Conservation (phyloP, 2,888 invertebrate species). For the Dolomedes plantarius region DNA sequence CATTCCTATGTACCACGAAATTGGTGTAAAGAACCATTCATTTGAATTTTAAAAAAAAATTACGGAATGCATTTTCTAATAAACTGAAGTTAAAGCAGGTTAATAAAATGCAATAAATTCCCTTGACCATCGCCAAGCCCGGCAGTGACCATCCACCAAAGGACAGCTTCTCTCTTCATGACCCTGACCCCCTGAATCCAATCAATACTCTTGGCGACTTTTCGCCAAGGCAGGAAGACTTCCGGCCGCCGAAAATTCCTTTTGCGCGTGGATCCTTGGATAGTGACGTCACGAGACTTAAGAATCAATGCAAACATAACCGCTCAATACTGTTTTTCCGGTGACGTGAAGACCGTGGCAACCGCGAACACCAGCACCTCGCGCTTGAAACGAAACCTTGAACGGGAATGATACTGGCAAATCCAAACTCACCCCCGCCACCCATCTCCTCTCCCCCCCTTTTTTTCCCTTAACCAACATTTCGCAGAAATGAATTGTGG, state of each 20-base stretch:
- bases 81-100: too few species aligned
- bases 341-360: not conserved
- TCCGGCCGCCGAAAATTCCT: not conserved
- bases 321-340: not conserved
- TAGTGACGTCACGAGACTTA: not conserved
- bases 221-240: not conserved
- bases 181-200: not conserved
- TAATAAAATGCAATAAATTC: too few species aligned
- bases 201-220: not conserved
- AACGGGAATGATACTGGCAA: not conserved
- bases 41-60: too few species aligned
- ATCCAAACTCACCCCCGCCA: not conserved
- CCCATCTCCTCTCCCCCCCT: not conserved
- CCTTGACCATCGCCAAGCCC: too few species aligned
- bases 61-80: too few species aligned
- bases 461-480: not conserved
- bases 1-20: too few species aligned
- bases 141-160: not conserved
- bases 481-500: not conserved
- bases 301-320: not conserved
- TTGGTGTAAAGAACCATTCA: too few species aligned
- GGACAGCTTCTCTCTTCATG: not conserved
- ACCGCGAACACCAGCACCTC: not conserved
- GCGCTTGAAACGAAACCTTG: not conserved
- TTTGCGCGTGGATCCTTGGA: not conserved